Evolutionary conservation across 2,888 invertebrate species (phyloP), one percentile per base, ranked within the genome.

Genomic region (Incurvaria masculella): DNA sequence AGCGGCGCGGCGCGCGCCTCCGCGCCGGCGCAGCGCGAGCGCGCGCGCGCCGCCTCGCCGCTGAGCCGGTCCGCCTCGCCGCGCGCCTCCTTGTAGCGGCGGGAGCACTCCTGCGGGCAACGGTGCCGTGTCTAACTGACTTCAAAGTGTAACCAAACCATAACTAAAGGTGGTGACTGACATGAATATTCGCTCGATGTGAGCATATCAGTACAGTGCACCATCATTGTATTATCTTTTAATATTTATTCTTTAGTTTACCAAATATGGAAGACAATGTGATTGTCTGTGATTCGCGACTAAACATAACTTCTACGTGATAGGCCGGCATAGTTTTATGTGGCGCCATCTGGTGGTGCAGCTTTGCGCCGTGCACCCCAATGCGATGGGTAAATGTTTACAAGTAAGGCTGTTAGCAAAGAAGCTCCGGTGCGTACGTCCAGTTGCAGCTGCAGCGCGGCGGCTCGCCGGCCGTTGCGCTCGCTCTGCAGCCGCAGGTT

Each of bases 41-140:
- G 55, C 1, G 59, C 38, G 19, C 52, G 52, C 44, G 59, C 59
- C 2, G 66, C 39, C 18, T 72, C 72, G 0, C 58, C 54, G 0
- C 59, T 48, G 10, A 68, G 57, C 49, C 53, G 69, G 59, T 76
- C 73, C 2, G 62, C 47, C 16, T 64, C 61, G 6, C 66, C 66
- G 0, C 73, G 53, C 14, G 68, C 66, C 38, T 74, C 74, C 46
- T 68, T 69, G 57, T 66, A 69, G 0, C 64, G 57, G 1, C 66
- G 65, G 2, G 76, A 75, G 53, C 73, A 75, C 46, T 75, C 76
- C 75, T 75, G 54, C 0, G 52, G 56, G 11, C 16, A 21, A 11
- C 26, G n/a, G 16, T 6, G 10, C 14, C 27, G 14, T 27, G 14
- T 8, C 14, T 27, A 10, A 8, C 14, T 10, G 27, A 14, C 27